Conservation (phyloP, 2,797 vertebrate genomes). For the Synanceia verrucosa region DNA sequence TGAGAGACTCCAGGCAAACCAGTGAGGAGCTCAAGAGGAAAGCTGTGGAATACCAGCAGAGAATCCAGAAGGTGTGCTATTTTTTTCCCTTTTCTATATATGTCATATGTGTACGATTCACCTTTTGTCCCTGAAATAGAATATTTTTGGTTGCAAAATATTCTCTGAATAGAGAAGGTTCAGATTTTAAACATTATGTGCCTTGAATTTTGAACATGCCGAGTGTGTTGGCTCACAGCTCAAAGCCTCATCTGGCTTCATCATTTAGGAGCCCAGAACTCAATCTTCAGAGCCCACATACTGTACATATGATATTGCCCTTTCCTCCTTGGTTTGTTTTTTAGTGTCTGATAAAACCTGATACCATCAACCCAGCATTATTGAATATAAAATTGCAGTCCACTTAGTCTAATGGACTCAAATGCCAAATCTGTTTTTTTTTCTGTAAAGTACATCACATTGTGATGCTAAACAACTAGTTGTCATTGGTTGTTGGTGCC, state of each 20-base stretch:
- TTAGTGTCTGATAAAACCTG: background rate
- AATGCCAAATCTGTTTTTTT: background rate
- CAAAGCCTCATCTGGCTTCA: background rate
- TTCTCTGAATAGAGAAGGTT: background rate
- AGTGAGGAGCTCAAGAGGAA: constrained; percentile 97
- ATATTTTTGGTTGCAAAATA: background rate
- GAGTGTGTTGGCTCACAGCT: background rate
- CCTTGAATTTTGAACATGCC: background rate
- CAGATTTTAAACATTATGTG: background rate
- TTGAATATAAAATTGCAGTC: background rate
- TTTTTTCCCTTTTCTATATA: no score
- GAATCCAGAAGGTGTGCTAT: constrained; percentile 89
- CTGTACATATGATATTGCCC: background rate
- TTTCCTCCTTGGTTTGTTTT: background rate
- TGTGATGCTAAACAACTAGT: background rate
- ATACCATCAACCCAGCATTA: background rate
- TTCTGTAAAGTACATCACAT: background rate
- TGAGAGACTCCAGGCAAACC: constrained; percentile 92
- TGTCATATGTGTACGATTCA: background rate
- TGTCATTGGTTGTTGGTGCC: background rate
- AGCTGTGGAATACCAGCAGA: constrained; percentile 95
- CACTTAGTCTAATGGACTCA: background rate
- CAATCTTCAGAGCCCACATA: background rate
- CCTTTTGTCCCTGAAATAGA: background rate
- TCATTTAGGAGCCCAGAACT: background rate